Evolutionary conservation across 2,113 vertebrate genomes (phyloP), one percentile per base, ranked within the genome.

Genomic region (Neotoma lepida): DNA sequence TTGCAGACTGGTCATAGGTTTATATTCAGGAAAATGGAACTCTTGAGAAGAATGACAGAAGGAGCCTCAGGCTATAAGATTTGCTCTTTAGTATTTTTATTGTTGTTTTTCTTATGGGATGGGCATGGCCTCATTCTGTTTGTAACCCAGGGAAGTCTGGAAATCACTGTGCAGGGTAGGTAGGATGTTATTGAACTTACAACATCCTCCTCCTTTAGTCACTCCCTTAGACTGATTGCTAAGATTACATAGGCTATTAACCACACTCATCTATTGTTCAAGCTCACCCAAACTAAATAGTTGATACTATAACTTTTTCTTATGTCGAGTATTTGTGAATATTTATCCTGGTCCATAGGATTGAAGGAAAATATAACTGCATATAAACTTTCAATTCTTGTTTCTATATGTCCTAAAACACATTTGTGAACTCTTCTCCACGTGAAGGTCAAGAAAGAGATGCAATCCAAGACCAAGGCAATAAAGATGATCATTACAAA

Each of bases 11-110:
- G 13, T 80, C 28, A 15, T 84, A 77, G 6, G 35, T 24, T 2
- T 17, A 56, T 76, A 39, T 92, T 84, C 8, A 22, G 35, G 54
- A 9, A 90, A 88, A 95, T 61, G 3, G 20, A 63, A 14, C 6
- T 63, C 82, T 90, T 68, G 26, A 70, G 64, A 94, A 95, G 33
- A 44, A 18, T 89, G 51, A 71, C 41, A 88, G 80, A 41, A 64
- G 26, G 39, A 94, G 35, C 20, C 35, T 63, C 46, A 68, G 70
- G 33, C 24, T 96, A 26, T 88, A 22, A 13, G 7, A 10, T 86
- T 86, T 66, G 18, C 9, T 49, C 10, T 15, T 85, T 35, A 68
- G 41, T 66, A 14, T 18, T 77, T 84, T 30, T 84, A 7, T 13
- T 5, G 4, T 66, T 46, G 28, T 20, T 64, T 74, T 44, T 26